These are phyloP conservation scores for Pseudopodoces humilis DNA, from an alignment of 2,113 vertebrate genomes.

Conservation along the genomic window DNA sequence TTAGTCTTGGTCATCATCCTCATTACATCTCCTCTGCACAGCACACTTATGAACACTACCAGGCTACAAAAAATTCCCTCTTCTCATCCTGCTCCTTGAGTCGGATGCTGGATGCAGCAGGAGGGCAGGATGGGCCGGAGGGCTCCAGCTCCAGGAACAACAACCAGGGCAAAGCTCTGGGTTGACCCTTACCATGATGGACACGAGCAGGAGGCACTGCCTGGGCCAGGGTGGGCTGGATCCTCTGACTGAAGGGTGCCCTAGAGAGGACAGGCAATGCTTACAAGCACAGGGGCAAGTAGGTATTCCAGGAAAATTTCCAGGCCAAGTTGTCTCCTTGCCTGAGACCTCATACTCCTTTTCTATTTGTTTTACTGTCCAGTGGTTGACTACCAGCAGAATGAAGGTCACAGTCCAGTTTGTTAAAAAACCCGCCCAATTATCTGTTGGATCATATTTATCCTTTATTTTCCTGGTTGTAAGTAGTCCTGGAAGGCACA, in stretches of 20 bases:
- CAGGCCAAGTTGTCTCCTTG: neutral
- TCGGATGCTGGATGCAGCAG: rapidly evolving
- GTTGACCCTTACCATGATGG: rapidly evolving
- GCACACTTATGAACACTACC: neutral
- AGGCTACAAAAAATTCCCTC: neutral
- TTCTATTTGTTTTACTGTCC: neutral
- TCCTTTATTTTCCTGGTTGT: neutral
- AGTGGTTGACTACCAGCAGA: neutral
- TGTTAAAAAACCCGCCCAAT: neutral
- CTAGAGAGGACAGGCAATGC: neutral
- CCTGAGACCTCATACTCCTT: neutral
- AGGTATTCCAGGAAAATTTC: neutral
- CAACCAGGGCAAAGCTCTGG: no score
- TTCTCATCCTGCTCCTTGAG: neutral
- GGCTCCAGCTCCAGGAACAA: rapidly evolving
- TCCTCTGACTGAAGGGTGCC: neutral
- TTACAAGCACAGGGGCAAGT: neutral
- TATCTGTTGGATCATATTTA: neutral
- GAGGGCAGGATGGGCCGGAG: neutral
- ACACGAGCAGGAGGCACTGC: neutral
- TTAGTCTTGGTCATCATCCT: neutral
- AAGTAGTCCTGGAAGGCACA: neutral
- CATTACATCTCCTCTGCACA: neutral
- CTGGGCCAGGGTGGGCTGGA: neutral
- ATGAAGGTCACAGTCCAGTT: neutral